Base-by-base conservation (phyloP, 2,113 vertebrate species). In the Osmerus eperlanus region DNA sequence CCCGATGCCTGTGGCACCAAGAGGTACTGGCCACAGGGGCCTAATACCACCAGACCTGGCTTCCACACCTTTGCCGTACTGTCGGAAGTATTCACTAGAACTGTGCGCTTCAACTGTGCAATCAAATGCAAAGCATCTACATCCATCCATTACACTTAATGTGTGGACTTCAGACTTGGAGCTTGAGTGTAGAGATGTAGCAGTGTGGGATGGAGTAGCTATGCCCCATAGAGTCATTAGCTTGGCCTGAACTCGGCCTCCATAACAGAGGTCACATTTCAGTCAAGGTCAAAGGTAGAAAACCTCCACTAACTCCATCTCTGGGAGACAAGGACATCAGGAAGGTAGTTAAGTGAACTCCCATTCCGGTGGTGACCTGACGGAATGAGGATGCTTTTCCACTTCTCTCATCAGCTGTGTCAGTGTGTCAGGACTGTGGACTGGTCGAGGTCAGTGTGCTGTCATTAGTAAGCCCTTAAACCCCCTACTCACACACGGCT, bases 1-100 rank as follows among this genome's bases (percentile, higher is more conserved):
- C 95, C 95, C 0, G 96, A 97, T 0, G 91, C 96, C 76, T 99
- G 97, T 23, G 95, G 93, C 72, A 95, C 91, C 13, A 99, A 98
- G 86, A 95, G 96, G 97, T 98, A 91, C 59, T 13, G 15, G 25
- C 52, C 19, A 28, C 32, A 58, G 12, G 58, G 18, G 25, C 11
- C 9, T 47, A 12, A 47, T 11, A 21, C 21, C 21, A 47, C 41
- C 41, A 47, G 16, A 56, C 55, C 55, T 56, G 55, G 55, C 55
- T 19, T 47, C 41, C 9, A 47, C 41, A 47, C 41, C 41, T 47
- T 2, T 47, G 41, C 1, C 41, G 9, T 1, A 47, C 41, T 47
- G 41, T 47, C 9, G 2, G 41, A 47, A 36, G 32, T 36, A 12
- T 56, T 56, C 55, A 56, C 55, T 56, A 5, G 4, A 19, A 56